Base-by-base conservation (phyloP, 2,888 invertebrate genomes). In the Acanthosepion pharaonis region DNA sequence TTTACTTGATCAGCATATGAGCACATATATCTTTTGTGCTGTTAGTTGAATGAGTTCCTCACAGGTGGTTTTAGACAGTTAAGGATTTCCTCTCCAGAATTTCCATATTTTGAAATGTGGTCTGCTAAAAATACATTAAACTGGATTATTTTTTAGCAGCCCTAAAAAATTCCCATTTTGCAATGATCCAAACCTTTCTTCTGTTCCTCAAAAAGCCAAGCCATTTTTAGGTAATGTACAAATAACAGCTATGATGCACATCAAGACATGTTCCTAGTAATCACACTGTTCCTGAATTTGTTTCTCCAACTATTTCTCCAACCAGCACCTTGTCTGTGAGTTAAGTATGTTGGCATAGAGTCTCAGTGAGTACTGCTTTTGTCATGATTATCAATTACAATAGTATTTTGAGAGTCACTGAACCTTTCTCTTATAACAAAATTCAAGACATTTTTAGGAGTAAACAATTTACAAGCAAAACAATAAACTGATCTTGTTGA, bases 201-300 rank as follows among this genome's bases (percentile, higher is more conserved):
- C 55, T 25, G 8, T 93, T 93, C 93, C 53, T 93, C 28, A n/a
- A 93, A 93, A 51, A 93, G 53, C 53, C 33, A 93, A 93, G 93
- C 8, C 9, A 93, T 48, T 0, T 48, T 93, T 49, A 93, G 25
- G 51, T 94, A 92, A 94, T 25, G 49, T 92, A 92, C 94, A 51
- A 91, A 92, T 51, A 15, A 94, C 91, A 91, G 94, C n/a, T 91
- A 94, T 92, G 15, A 51, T 20, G 92, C 92, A 78, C 53, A 28
- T 91, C 42, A 94, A 91, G 49, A 94, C 92, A 94, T 94, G 94
- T 92, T 94, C 53, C 91, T 51, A 94, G 92, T 94, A 94, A 48
- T 1, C 42, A 91, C n/a, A 53, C 51, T 94, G 51, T 94, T 25
- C 94, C 15, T 92, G 5, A 51, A 94, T 94, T 9, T 94, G 92